Evolutionary conservation across 2,113 vertebrate genomes (phyloP), one percentile per base, ranked within the genome.

Genomic region (Coptodon rendalli): DNA sequence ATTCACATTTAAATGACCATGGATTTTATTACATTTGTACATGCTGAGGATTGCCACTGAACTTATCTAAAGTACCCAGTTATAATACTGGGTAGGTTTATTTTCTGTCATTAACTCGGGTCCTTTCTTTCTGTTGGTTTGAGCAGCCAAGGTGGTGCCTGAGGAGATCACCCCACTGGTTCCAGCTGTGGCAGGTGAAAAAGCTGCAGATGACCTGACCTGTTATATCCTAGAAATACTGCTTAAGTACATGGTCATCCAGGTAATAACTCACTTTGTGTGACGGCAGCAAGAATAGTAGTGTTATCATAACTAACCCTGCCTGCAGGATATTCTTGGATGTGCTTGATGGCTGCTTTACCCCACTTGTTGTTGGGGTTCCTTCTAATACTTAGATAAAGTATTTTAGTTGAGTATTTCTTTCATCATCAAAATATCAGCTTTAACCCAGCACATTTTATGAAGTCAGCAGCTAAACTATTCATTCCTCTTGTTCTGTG

Each of bases 121-220:
- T 83, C 5, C 86, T 9, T 59, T 86, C 13, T 87, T 2, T 83
- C 11, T 91, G 29, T 53, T n/a, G 78, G 59, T 83, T 54, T 84
- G 85, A 92, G 53, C 91, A 99, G 98, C 97, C 82, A 99, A 98
- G 96, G 96, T 99, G 86, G 97, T 97, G 89, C 97, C 99, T 29
- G 99, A 99, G 92, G 98, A 99, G 95, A 99, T 99, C 90, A 97
- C 96, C 0, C 98, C 99, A 0, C 97, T 99, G 68, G 88, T 99
- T 86, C 98, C 99, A 16, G 97, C 97, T 36, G 85, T 98, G 24
- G 96, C 96, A 8, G 98, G 98, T 83, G 99, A 99, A 94, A 99
- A 99, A 91, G 93, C 96, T 12, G 93, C 97, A 14, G 99, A 99
- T 63, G 99, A 99, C 92, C 98, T 97, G 86, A 99, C 97, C 22